Evolutionary conservation across 2,797 vertebrate genomes (phyloP).

Genomic region (Saxicola maurus): DNA sequence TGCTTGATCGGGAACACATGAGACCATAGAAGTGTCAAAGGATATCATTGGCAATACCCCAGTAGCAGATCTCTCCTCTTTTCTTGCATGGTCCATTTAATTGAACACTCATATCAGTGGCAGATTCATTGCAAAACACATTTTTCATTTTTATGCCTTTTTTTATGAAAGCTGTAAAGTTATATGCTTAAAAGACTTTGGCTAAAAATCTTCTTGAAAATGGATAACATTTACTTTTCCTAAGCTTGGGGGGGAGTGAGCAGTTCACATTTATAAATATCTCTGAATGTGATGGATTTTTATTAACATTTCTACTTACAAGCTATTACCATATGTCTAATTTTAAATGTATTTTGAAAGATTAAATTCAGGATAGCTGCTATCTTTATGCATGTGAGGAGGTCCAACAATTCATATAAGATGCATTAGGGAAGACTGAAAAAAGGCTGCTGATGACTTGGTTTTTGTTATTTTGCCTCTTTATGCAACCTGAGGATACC

Average conservation of each 20-base stretch:
- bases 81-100: slow-evolving; percentile 55
- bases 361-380: slow-evolving; percentile 11
- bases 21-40: slow-evolving; percentile 57
- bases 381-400: neutral
- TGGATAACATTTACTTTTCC: slow-evolving; percentile 51
- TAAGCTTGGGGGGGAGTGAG: slow-evolving; percentile 19
- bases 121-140: slow-evolving; percentile 63
- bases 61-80: slow-evolving; percentile 60
- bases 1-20: slow-evolving; percentile 70
- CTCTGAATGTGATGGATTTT: slow-evolving; percentile 5
- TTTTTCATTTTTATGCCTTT: slow-evolving; percentile 60
- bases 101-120: slow-evolving; percentile 43
- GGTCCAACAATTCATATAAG: neutral
- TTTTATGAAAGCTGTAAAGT: slow-evolving; percentile 57
- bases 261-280: neutral
- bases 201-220: slow-evolving; percentile 47
- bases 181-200: slow-evolving; percentile 51
- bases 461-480: neutral
- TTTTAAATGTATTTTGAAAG: neutral
- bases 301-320: slow-evolving; percentile 55
- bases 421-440: neutral
- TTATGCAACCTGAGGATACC: neutral
- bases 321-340: slow-evolving; percentile 12
- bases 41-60: slow-evolving; percentile 59
- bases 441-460: neutral